These are phyloP conservation scores for Melanotaenia nigrans DNA, from an alignment of 2,797 vertebrate genomes.

Conservation along the genomic window DNA sequence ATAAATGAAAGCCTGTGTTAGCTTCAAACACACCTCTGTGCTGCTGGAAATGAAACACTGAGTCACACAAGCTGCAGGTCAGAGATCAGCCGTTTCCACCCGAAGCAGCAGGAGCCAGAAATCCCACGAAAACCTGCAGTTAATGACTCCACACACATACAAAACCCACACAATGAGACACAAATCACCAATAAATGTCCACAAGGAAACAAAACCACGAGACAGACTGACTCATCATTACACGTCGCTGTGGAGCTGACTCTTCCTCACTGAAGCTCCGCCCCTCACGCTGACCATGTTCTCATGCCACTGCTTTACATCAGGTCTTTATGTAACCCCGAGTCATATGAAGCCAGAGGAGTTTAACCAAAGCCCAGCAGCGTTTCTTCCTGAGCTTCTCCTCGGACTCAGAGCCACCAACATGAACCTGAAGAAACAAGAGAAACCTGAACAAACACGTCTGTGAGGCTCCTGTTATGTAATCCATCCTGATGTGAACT, in stretches of 20 bases:
- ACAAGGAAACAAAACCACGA: too few relatives aligned
- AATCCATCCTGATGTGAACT: constrained; percentile 25
- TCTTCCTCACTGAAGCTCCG: background rate
- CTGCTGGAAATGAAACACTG: background rate
- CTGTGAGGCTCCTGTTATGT: background rate
- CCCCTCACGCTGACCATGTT: background rate
- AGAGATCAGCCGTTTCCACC: background rate
- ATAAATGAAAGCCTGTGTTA: background rate
- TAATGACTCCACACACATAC: too few relatives aligned
- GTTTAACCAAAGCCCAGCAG: constrained; percentile 10
- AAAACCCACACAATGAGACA: too few relatives aligned
- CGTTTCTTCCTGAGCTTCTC: background rate
- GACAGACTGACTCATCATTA: too few relatives aligned
- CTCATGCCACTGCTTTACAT: background rate
- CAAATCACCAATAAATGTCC: too few relatives aligned
- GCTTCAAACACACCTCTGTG: background rate
- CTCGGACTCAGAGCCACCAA: background rate
- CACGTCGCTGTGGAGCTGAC: too few relatives aligned
- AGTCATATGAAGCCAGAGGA: constrained; percentile 12
- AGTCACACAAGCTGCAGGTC: background rate
- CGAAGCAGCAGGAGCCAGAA: background rate
- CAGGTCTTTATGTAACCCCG: background rate
- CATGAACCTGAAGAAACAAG: too few relatives aligned
- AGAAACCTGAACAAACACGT: background rate
- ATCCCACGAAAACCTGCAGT: background rate